phyloP scores from a whole-genome alignment of 1,140 invertebrate genomes.

The Drosophila takahashii region DNA sequence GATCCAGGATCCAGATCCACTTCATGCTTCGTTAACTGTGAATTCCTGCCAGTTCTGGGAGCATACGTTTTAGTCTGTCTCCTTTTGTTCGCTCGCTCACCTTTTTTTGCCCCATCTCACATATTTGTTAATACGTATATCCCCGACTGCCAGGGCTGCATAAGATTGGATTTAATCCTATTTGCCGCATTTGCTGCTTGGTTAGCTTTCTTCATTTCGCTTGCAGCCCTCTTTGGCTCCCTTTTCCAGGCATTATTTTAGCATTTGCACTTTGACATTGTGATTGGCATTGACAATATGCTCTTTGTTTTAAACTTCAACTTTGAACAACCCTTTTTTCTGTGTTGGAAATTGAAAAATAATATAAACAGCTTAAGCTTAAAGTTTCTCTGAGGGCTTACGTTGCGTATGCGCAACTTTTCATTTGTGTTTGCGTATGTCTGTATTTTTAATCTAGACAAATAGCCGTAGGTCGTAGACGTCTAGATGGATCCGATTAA shows the following conservation, averaged over 20 bases:
- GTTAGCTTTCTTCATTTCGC: slow-evolving; percentile 72
- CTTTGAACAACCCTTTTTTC: slow-evolving; percentile 25
- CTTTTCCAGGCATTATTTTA: slow-evolving; percentile 14
- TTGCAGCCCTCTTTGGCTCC: slow-evolving; percentile 14
- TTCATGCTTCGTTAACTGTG: slow-evolving; percentile 79
- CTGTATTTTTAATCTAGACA: slow-evolving; percentile 38
- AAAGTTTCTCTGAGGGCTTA: slow-evolving; percentile 25
- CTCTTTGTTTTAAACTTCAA: slow-evolving; percentile 54
- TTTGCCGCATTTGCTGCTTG: slow-evolving; percentile 81
- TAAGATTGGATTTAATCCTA: slow-evolving; percentile 82
- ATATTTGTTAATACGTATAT: slow-evolving; percentile 79
- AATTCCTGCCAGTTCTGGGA: slow-evolving; percentile 60
- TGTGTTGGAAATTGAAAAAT: slow-evolving; percentile 62
- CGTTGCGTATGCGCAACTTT: slow-evolving; percentile 60
- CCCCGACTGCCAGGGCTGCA: slow-evolving; percentile 52
- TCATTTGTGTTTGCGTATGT: slow-evolving; percentile 45
- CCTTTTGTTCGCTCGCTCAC: slow-evolving; percentile 20
- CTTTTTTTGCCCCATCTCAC: slow-evolving; percentile 38
- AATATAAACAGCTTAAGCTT: slow-evolving; percentile 65
- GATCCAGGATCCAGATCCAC: slow-evolving; percentile 57
- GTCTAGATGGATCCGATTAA: slow-evolving; percentile 50
- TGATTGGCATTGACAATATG: slow-evolving; percentile 78
- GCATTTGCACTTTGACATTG: slow-evolving; percentile 76
- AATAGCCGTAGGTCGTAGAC: slow-evolving; percentile 56
- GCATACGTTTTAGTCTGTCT: slow-evolving; percentile 54